These are phyloP conservation scores for Manis javanica DNA, from an alignment of 2,797 vertebrate genomes.

Conservation along the genomic window DNA sequence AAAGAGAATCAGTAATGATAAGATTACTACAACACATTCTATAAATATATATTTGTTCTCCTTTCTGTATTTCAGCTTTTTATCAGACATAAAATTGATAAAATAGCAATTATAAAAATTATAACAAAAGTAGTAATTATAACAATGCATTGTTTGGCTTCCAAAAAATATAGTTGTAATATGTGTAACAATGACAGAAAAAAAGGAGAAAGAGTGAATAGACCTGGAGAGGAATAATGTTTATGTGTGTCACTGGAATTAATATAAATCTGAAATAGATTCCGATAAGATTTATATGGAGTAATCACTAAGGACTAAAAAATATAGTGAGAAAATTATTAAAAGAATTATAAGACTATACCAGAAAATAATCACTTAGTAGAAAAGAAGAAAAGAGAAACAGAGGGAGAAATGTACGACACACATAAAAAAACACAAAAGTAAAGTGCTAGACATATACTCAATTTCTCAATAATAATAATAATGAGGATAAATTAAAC, in stretches of 20 bases:
- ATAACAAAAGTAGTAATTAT: neutral
- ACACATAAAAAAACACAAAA: neutral
- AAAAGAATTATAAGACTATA: neutral
- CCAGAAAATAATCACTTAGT: neutral
- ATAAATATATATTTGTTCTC: neutral
- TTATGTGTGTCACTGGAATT: neutral
- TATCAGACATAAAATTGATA: neutral
- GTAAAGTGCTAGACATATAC: neutral
- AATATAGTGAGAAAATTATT: neutral
- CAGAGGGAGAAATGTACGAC: neutral
- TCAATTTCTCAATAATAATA: neutral
- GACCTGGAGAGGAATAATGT: neutral
- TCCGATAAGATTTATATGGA: neutral
- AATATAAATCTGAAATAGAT: neutral
- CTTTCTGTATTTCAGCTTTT: neutral
- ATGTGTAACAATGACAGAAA: neutral
- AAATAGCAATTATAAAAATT: neutral
- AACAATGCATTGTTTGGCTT: neutral
- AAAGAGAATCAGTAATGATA: neutral
- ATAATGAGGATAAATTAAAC: neutral
- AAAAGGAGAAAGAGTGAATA: neutral
- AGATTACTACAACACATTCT: neutral
- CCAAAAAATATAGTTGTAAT: neutral
- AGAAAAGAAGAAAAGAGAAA: neutral
- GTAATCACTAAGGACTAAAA: neutral